Evolutionary conservation across 2,113 vertebrate species (phyloP), one percentile per base, ranked within the genome.

Genomic region (Xiphorhynchus elegans): DNA sequence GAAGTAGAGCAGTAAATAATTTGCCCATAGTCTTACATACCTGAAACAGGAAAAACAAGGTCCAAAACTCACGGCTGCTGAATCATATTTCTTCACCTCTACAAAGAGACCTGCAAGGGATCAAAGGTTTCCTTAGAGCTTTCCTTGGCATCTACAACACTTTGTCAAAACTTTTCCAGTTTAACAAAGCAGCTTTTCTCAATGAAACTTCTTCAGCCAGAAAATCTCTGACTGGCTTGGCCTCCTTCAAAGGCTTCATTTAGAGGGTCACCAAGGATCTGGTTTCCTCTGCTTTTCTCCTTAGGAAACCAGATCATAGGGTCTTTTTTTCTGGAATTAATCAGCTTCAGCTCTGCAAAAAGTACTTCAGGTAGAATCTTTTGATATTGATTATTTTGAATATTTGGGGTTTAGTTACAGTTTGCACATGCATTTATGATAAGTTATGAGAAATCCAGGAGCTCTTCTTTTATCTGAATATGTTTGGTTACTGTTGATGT

Each of bases 171-270:
- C 50, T 80, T 62, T n/a, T 66, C 33, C 50, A 29, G 17, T 84
- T 87, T 75, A 96, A 87, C 68, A 94, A 95, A 91, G 84, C 64
- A 59, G 68, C 55, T 91, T 96, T 95, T 95, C 87, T 93, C 68
- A 89, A 67, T 59, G 76, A 91, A 84, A 91, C 69, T 81, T 81
- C 69, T 87, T 96, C 44, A 95, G 86, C 64, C 79, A 95, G 83
- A 94, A 97, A 93, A 89, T 74, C 81, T 96, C 59, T 93, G 50
- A 63, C 77, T 74, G 44, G 13, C 52, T 89, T 20, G 6, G 62
- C 46, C 53, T 82, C 74, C 33, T 89, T 93, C 93, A 94, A 79
- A 94, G 63, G 25, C 28, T 87, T 89, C 49, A 83, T 90, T 93
- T 85, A 90, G 63, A 76, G 49, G 59, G 83, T 90, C 72, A 74